A percentile compares a stretch with the other conserved stretches of the same genome.
Evolutionary conservation across 2,797 vertebrate species (phyloP).

Genomic region (Intellagama lesueurii): DNA sequence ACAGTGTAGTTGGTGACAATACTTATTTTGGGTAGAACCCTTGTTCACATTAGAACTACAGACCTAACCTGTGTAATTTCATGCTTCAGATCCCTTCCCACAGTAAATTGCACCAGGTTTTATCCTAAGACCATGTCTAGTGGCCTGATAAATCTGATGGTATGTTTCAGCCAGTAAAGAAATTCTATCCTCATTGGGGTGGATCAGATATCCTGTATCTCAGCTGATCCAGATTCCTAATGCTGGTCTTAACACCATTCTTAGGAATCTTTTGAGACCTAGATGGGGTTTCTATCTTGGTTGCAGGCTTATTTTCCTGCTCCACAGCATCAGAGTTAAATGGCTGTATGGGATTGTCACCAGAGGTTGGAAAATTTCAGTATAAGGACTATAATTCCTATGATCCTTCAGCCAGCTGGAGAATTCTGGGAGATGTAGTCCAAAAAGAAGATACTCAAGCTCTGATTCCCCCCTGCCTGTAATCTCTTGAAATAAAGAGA

Average conservation of each 20-base stretch:
- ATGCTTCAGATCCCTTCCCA: not conserved
- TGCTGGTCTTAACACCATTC: slow-evolving; percentile 71
- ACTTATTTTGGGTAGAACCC: slow-evolving; percentile 24
- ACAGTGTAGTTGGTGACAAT: too few relatives aligned
- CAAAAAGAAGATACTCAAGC: not conserved
- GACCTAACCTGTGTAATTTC: not conserved
- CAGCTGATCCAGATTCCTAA: slow-evolving; percentile 74
- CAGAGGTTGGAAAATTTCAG: not conserved
- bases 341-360: not conserved
- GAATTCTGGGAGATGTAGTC: not conserved
- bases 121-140: slow-evolving; percentile 71
- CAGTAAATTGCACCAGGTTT: slow-evolving; percentile 43
- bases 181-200: slow-evolving; percentile 72
- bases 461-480: not conserved
- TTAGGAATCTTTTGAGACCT: slow-evolving; percentile 60
- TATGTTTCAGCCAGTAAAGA: slow-evolving; percentile 77
- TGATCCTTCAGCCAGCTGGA: not conserved
- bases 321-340: not conserved
- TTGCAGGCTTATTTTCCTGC: slow-evolving; percentile 44
- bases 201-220: slow-evolving; percentile 75
- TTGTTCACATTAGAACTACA: not conserved
- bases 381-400: not conserved
- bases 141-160: slow-evolving; percentile 66
- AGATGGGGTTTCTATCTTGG: slow-evolving; percentile 27
- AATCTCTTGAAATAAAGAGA: not conserved